Evolutionary conservation across 2,888 invertebrate genomes (phyloP), one percentile per base, ranked within the genome.

Genomic region (Drosophila koepferae): DNA sequence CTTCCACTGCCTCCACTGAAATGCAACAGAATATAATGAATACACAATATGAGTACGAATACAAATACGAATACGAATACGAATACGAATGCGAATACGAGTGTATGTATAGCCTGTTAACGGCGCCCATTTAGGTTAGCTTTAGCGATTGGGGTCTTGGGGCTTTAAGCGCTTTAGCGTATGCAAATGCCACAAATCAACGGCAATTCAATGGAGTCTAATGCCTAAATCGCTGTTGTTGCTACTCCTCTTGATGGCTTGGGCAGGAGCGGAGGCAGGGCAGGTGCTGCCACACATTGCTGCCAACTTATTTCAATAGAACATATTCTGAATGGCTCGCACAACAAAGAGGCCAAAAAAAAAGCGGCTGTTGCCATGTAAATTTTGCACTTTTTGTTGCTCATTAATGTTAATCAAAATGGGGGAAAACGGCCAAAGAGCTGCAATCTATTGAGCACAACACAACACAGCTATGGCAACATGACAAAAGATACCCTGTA

Each of bases 371-470:
- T 85, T 85, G 85, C 85, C 80, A 85, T 89, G 85, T 77, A 89
- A 74, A 87, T 84, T 87, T 86, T 89, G 85, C 88, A 87, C 85
- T 84, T 89, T 85, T 89, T 79, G 80, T 83, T 84, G 90, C 82
- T 85, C 89, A 89, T 89, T 85, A 85, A 84, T 84, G 89, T 77
- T 87, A 79, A 77, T 84, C 85, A 89, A 89, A 84, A 81, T 75
- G 76, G 81, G 71, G 63, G 36, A 70, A 71, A 72, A 40, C 28
- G 34, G 23, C 28, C 23, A n/a, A 40, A 58, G 18, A 51, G 23
- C 46, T 36, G 49, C 64, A 62, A 16, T 18, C 36, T 31, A 59
- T 53, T 49, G 41, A 51, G 23, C 38, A 56, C 41, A 43, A 20
- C 28, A 16, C 20, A 60, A 10, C 12, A 18, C 12, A 23, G 44